A percentile compares a stretch with the other conserved stretches of the same genome.
Evolutionary conservation across 2,797 vertebrate species (phyloP).

Genomic region (Thripadectes ignobilis): DNA sequence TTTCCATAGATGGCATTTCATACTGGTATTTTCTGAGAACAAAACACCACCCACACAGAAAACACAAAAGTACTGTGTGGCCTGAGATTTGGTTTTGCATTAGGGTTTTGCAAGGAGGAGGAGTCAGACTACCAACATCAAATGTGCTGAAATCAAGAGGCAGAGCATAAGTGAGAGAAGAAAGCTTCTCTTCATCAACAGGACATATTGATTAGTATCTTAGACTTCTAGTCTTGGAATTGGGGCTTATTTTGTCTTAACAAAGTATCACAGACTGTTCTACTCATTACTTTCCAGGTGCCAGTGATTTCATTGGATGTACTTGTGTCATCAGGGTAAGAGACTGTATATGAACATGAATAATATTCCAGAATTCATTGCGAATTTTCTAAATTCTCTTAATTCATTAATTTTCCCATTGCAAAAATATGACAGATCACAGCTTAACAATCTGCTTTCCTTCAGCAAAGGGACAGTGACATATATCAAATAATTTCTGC

Average conservation of each 20-base stretch:
- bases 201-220: not conserved
- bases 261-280: not conserved
- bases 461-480: not conserved
- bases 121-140: not conserved
- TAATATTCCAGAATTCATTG: not conserved
- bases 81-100: not conserved
- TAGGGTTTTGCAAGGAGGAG: not conserved
- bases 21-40: not conserved
- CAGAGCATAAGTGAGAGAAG: not conserved
- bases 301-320: not conserved
- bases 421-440: not conserved
- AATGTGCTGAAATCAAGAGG: not conserved
- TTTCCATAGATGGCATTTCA: not conserved
- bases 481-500: not conserved
- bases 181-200: not conserved
- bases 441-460: not conserved
- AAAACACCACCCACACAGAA: not conserved
- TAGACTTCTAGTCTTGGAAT: not conserved
- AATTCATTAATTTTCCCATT: not conserved
- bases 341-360: not conserved
- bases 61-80: not conserved
- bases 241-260: not conserved
- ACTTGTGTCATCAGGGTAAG: not conserved
- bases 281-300: not conserved
- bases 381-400: not conserved